Conservation (phyloP, 2,888 invertebrate species). For the Drosophila parthenogenetica region DNA sequence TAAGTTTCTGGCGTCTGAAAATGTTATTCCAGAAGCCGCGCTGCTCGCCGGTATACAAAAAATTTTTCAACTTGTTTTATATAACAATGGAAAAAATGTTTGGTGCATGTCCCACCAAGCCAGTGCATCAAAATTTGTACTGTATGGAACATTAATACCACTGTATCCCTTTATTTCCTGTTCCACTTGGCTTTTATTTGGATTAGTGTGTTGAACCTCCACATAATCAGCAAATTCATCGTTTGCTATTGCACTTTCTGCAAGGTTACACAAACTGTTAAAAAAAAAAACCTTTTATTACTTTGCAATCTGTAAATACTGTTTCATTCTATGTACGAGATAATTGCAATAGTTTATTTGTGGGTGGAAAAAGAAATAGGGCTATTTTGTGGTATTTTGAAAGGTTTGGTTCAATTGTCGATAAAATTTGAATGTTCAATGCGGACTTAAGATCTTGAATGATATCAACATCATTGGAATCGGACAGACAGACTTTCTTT, state of each 20-base stretch:
- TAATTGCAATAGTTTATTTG: not conserved
- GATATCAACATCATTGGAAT: not conserved
- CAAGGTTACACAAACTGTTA: slow-evolving; percentile 1
- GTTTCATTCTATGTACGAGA: too few relatives aligned
- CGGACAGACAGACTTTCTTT: not conserved
- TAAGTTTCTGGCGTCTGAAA: too few relatives aligned
- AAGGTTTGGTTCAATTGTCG: not conserved
- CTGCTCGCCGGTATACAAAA: slow-evolving; percentile 24
- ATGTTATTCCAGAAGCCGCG: slow-evolving; percentile 19
- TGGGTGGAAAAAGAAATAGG: not conserved
- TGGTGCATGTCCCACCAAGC: slow-evolving; percentile 23
- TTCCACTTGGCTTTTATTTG: not conserved
- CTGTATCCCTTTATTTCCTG: slow-evolving; percentile 1
- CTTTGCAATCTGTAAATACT: too few relatives aligned
- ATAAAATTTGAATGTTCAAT: not conserved
- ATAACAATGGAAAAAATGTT: slow-evolving; percentile 15
- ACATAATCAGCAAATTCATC: slow-evolving; percentile 5
- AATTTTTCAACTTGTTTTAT: slow-evolving; percentile 16
- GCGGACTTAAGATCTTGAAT: slow-evolving; percentile 1
- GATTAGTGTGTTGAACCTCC: not conserved
- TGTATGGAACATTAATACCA: slow-evolving; percentile 7
- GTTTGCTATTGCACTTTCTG: not conserved
- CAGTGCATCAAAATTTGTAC: slow-evolving; percentile 16
- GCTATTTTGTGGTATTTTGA: not conserved
- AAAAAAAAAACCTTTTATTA: not conserved